phyloP scores from a whole-genome alignment of 2,888 invertebrate genomes.

The Campoletis raptor region DNA sequence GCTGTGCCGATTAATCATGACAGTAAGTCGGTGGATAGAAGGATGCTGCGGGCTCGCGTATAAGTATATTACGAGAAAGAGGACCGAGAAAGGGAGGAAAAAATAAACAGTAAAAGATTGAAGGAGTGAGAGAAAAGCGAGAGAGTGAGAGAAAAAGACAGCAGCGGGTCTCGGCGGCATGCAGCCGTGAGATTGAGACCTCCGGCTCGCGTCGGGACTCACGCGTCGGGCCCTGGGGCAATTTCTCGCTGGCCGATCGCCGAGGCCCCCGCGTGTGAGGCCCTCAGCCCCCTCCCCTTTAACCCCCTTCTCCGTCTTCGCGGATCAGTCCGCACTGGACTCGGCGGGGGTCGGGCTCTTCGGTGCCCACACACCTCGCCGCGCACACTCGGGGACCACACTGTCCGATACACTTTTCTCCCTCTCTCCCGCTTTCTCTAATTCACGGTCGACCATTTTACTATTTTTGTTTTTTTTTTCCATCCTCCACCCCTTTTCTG shows the following conservation, averaged over 20 bases:
- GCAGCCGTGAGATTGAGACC: slow-evolving; percentile 81
- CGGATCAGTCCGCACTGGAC: slow-evolving; percentile 55
- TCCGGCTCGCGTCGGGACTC: slow-evolving; percentile 79
- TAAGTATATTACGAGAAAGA: slow-evolving; percentile 66
- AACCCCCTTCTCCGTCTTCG: slow-evolving; percentile 17
- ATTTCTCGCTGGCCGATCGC: slow-evolving; percentile 64
- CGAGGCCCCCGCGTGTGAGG: slow-evolving; percentile 74
- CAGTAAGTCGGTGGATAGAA: slow-evolving; percentile 75
- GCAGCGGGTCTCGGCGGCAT: slow-evolving; percentile 70
- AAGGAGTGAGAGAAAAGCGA: slow-evolving; percentile 7
- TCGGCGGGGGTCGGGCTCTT: slow-evolving; percentile 68
- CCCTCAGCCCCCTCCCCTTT: slow-evolving; percentile 48
- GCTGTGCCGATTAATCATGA: slow-evolving; percentile 82
- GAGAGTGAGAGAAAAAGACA: slow-evolving; percentile 33
- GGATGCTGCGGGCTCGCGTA: slow-evolving; percentile 53
- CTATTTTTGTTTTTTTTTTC: background rate
- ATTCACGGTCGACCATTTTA: background rate
- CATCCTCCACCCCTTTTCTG: background rate
- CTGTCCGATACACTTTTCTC: slow-evolving; percentile 61
- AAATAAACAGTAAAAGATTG: slow-evolving; percentile 23
- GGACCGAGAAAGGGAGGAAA: slow-evolving; percentile 15
- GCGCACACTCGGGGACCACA: slow-evolving; percentile 68
- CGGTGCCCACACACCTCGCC: slow-evolving; percentile 73
- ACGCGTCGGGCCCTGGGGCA: slow-evolving; percentile 77
- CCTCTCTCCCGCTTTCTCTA: slow-evolving; percentile 3